phyloP scores from a whole-genome alignment of 2,113 vertebrate genomes.

The Aegotheles bennettii region DNA sequence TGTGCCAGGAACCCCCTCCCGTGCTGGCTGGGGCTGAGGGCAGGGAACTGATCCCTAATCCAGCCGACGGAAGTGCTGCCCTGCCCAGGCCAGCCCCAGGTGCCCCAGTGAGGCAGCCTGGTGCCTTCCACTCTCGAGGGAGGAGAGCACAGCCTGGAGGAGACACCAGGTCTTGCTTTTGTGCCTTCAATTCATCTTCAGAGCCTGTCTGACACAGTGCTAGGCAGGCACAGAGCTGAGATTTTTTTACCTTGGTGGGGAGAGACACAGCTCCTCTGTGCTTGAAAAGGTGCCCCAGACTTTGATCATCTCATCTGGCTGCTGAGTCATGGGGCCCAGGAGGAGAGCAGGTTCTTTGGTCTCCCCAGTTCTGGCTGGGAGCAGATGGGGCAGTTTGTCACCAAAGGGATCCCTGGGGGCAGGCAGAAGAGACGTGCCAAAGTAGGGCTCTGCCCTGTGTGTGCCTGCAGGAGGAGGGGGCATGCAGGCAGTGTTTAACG shows the following conservation, averaged over 20 bases:
- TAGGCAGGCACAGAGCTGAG: background rate
- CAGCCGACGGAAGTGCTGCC: background rate
- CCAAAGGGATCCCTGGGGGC: background rate
- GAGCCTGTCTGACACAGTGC: background rate
- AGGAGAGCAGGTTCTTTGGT: background rate
- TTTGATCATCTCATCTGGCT: background rate
- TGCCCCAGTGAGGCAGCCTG: background rate
- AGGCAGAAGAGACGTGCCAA: background rate
- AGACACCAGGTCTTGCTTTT: background rate
- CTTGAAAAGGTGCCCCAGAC: background rate
- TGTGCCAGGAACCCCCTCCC: fast-evolving
- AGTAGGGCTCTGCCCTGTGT: background rate
- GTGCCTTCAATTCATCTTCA: background rate
- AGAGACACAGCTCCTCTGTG: background rate
- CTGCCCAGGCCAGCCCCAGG: background rate
- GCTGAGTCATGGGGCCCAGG: background rate
- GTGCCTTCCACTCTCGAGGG: background rate
- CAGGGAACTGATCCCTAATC: background rate
- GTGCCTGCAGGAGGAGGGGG: background rate
- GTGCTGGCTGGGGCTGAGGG: background rate
- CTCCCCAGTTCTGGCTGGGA: background rate
- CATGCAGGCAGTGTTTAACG: background rate
- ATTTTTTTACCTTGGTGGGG: background rate
- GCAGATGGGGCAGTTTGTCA: background rate
- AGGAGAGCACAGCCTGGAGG: background rate